Evolutionary conservation across 2,888 invertebrate species (phyloP), one percentile per base, ranked within the genome.

Genomic region (Pseudoips prasinana): DNA sequence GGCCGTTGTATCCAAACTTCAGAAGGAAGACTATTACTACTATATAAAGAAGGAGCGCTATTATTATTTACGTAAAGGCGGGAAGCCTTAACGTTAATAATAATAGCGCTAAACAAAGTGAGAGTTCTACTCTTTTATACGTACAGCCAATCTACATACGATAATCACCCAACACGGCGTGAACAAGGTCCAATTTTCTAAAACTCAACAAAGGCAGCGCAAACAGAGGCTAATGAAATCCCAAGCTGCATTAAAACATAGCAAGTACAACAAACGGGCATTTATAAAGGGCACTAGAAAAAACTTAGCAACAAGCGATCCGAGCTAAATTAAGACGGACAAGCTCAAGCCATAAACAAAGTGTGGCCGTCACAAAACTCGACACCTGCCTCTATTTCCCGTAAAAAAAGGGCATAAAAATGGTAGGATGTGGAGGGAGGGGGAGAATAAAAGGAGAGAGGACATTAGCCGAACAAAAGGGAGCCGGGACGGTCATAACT

Each of bases 381-480:
- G 67, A 71, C 75, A 73, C 74, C 77, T 75, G 73, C 55, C 49
- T 51, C 55, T 59, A 53, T 62, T 55, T 56, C 53, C 41, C 45
- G 54, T 51, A 65, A 59, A 64, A 70, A 20, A 64, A 64, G 42
- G 51, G 44, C 56, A 58, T 61, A 61, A 69, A 71, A 73, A 64
- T 60, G 57, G 62, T 38, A 54, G 52, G 50, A 63, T 58, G 66
- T 56, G 58, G 60, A 64, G 42, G 26, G 41, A 38, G 39, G 49
- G 42, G 49, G 40, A 53, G 53, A 58, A 55, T 52, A 55, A 59
- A 77, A 57, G 34, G 73, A 75, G 68, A 58, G 66, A 59, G 52
- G 64, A 63, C 75, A 79, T 77, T 75, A 76, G 68, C 70, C 76
- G 77, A 79, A 82, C 84, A 84, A 85, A 82, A 78, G 79, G 65